Evolutionary conservation across 2,797 vertebrate species (phyloP).

Genomic region (Ciconia nigra): DNA sequence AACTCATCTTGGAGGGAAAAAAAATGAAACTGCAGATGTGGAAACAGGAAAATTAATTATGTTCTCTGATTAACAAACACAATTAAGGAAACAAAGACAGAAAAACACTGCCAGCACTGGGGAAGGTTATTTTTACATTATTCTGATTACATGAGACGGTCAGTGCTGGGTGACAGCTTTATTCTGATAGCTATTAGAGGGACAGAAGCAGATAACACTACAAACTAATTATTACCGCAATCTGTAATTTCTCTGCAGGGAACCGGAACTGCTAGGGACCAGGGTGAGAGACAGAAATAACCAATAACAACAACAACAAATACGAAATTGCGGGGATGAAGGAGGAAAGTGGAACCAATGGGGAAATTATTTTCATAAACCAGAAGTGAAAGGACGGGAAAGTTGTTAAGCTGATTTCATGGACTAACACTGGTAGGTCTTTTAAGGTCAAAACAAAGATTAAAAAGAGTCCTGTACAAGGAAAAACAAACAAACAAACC

Average conservation of each 20-base stretch:
- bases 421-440: conserved; percentile 11
- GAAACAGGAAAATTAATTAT: conserved; percentile 62
- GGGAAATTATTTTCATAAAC: conserved; percentile 28
- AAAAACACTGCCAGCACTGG: not conserved
- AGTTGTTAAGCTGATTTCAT: conserved; percentile 57
- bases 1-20: not conserved
- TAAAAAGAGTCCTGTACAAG: not conserved
- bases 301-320: not conserved
- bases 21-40: not conserved
- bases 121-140: conserved; percentile 59
- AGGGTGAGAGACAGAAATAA: not conserved
- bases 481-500: not conserved
- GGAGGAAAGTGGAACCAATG: conserved; percentile 18
- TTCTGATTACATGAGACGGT: conserved; percentile 19
- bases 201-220: conserved; percentile 53
- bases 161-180: conserved; percentile 69
- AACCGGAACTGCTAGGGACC: not conserved
- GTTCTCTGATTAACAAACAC: conserved; percentile 72
- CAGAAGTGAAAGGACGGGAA: conserved; percentile 11
- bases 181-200: conserved; percentile 54
- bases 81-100: conserved; percentile 65
- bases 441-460: conserved; percentile 61
- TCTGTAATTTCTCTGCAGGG: conserved; percentile 64
- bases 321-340: not conserved
- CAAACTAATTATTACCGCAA: conserved; percentile 61